These are phyloP conservation scores for Drosophila mayaguana DNA, from an alignment of 2,888 invertebrate species.

Conservation along the genomic window DNA sequence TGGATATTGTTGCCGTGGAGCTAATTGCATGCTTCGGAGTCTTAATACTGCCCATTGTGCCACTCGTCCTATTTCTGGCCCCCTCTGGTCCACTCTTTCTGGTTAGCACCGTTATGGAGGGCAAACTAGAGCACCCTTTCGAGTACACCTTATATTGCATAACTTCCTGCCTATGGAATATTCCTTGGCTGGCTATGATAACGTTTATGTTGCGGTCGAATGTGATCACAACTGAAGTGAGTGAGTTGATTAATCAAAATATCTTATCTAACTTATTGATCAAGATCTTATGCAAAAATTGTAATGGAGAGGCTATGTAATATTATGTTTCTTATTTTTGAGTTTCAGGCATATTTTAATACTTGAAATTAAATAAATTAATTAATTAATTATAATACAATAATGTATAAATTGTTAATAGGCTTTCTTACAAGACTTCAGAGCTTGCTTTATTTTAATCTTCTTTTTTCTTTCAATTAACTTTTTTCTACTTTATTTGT, in stretches of 20 bases:
- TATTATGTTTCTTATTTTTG: neutral
- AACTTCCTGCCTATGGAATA: constrained; percentile 42
- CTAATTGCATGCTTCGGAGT: constrained; percentile 51
- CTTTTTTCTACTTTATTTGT: neutral
- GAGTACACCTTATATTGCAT: neutral
- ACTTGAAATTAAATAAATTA: no score
- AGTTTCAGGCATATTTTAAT: neutral
- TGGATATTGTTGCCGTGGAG: constrained; percentile 34
- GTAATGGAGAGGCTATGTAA: neutral
- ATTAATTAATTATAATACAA: no score
- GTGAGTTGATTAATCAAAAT: constrained; percentile 2
- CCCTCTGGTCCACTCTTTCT: constrained; percentile 54
- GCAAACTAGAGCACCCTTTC: constrained; percentile 15
- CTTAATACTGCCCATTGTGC: constrained; percentile 57
- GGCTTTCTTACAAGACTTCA: no score
- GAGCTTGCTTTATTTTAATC: no score
- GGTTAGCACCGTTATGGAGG: constrained; percentile 58
- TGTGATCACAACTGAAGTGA: constrained; percentile 64
- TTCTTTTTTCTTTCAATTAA: neutral
- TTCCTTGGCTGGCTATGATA: constrained; percentile 56
- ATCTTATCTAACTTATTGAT: neutral
- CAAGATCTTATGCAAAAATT: no score
- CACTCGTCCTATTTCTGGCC: constrained; percentile 36
- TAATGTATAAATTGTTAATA: no score
- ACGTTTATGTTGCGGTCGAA: constrained; percentile 49